Evolutionary conservation across 2,797 vertebrate genomes (phyloP).

Genomic region (Darevskia nairensis): DNA sequence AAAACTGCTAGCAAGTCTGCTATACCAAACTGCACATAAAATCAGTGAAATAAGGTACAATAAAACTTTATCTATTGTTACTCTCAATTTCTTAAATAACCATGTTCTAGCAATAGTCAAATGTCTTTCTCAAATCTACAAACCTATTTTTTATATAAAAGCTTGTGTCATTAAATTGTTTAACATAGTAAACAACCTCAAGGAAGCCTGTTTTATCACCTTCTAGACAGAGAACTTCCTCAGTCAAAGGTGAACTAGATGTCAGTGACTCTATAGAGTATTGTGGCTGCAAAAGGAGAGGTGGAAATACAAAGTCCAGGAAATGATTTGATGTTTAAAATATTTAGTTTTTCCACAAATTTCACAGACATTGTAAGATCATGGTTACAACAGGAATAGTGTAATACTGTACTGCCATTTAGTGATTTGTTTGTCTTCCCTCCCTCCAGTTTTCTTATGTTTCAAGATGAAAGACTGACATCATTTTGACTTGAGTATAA

Average conservation of each 20-base stretch:
- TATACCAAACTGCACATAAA: no score
- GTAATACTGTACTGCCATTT: not conserved
- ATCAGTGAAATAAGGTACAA: not conserved
- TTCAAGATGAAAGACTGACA: not conserved
- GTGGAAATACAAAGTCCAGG: not conserved
- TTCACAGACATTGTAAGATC: constrained; percentile 12
- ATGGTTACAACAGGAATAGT: not conserved
- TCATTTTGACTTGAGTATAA: not conserved
- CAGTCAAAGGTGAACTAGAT: constrained; percentile 7
- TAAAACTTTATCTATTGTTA: not conserved
- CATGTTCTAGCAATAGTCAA: not conserved
- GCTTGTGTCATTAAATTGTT: not conserved
- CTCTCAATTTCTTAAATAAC: not conserved
- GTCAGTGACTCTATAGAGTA: not conserved
- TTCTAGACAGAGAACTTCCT: not conserved
- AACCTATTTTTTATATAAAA: not conserved
- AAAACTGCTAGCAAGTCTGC: not conserved
- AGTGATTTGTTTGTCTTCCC: not conserved
- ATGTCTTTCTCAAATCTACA: not conserved
- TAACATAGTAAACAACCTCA: not conserved
- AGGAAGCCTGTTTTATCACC: constrained; percentile 14
- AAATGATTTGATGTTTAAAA: constrained; percentile 16
- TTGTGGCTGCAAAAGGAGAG: not conserved
- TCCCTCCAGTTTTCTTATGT: not conserved
- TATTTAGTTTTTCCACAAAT: not conserved